Evolutionary conservation across 2,888 invertebrate genomes (phyloP), one percentile per base, ranked within the genome.

Genomic region (Sialis fuliginosa): DNA sequence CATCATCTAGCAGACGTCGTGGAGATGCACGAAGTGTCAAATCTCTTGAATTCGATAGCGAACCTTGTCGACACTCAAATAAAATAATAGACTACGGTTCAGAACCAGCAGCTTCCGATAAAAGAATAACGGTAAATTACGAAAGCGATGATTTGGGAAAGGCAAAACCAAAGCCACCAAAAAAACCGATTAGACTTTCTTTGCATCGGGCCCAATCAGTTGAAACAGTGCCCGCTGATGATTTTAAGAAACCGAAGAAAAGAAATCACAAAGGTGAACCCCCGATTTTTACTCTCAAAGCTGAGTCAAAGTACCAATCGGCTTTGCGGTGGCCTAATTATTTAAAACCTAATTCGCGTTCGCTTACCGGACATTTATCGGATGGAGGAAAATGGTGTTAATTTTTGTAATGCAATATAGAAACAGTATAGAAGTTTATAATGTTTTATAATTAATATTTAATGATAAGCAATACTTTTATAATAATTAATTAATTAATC

Each of bases 141-240:
- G 57, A 59, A 45, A 51, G 54, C 22, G 51, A 54, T 34, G 54
- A 55, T 48, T 56, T 57, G 35, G 45, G 50, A 5, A 60, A 58
- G 6, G 74, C 73, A 51, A 69, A 83, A 47, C 87, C 88, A 1
- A 79, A 81, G 9, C 89, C 89, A 5, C 90, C 89, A 13, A 82
- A 88, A 56, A 90, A 90, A 59, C 90, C 89, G 0, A 63, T 88
- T 44, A 71, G 89, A 7, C 65, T 90, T 39, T 89, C 88, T 0
- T 64, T 90, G 44, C 89, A 89, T 59, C 77, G 87, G 55, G 85
- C 89, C 0, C 78, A 83, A 51, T 84, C 84, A 0, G 74, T 86
- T 1, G 72, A 72, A 52, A 65, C 67, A 1, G 64, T 64, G 0
- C 57, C 45, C 2, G 64, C 64, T 0, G 34, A 46, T 5, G 57